Evolutionary conservation across 2,113 vertebrate genomes (phyloP).

Genomic region (Candoia aspera): DNA sequence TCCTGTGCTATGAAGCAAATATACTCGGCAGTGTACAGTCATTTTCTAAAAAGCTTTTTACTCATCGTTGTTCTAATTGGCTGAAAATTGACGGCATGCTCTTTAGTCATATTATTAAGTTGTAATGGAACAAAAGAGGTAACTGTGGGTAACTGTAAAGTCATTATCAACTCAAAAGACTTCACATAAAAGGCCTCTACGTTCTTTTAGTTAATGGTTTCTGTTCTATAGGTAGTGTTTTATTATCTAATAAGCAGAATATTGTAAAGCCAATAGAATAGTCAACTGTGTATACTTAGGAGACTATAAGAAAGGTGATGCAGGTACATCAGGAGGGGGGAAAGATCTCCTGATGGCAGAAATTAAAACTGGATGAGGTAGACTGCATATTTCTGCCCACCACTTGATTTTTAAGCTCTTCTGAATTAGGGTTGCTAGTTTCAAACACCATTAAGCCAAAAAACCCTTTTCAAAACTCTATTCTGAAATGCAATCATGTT

Average conservation of each 20-base stretch:
- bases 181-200: slow-evolving; percentile 7
- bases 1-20: slow-evolving; percentile 18
- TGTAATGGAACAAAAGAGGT: slow-evolving; percentile 9
- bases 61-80: slow-evolving; percentile 44
- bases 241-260: slow-evolving; percentile 16
- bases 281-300: slow-evolving; percentile 24
- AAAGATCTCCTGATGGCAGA: slow-evolving; percentile 40
- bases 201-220: neutral
- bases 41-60: slow-evolving; percentile 39
- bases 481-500: neutral
- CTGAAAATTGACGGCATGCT: slow-evolving; percentile 34
- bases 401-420: slow-evolving; percentile 47
- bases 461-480: neutral
- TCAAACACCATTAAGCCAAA: slow-evolving; percentile 52
- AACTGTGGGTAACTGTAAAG: slow-evolving; percentile 38
- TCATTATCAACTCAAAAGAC: slow-evolving; percentile 31
- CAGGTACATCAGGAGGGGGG: slow-evolving; percentile 34
- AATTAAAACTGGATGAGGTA: slow-evolving; percentile 47
- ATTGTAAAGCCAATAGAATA: slow-evolving; percentile 18
- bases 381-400: slow-evolving; percentile 52
- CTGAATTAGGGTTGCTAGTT: slow-evolving; percentile 48
- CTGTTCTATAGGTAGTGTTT: slow-evolving; percentile 1
- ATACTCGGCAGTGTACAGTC: neutral
- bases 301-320: slow-evolving; percentile 43
- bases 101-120: slow-evolving; percentile 31